Base-by-base conservation (phyloP, 2,888 invertebrate genomes). In the Alentia gelatinosa region DNA sequence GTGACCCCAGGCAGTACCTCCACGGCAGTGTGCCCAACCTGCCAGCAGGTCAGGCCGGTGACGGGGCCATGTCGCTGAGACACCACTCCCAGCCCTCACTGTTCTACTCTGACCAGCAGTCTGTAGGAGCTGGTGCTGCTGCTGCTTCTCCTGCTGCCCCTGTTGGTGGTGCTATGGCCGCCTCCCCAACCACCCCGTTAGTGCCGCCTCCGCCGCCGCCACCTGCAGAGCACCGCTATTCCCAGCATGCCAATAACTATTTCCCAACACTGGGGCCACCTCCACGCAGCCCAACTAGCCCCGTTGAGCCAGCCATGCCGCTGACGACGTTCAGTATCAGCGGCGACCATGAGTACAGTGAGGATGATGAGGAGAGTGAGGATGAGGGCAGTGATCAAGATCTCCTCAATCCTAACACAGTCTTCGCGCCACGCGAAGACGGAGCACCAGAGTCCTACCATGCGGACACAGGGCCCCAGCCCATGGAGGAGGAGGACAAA, bases 1-100 rank as follows among this genome's bases (percentile, higher is more conserved):
- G 15, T 9, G 40, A 68, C 26, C 30, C 89, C 15, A n/a, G 19
- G 47, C 42, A 42, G 47, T 23, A 42, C 30, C 30, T 26, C 33
- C 86, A 86, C n/a, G 56, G 84, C 30, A 90, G 90, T 30, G 90
- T 90, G 37, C 90, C 90, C 33, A 84, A 90, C 63, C 37, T 90
- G 39, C 84, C 56, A n/a, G 33, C 68, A 9, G 84, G 35, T 0
- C 23, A 37, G n/a, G 19, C 37, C 0, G 12, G 23, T 23, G 39
- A 40, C 30, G 56, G 30, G 0, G 40, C 15, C 30, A 40, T 42
- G 56, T 26, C 39, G 26, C 30, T 86, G 37, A 23, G 83, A 47
- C 90, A 90, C 84, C 84, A 86, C 37, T 90, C 90, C 5, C 90
- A 90, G 40, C 90, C 90, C 9, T 37, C 40, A 1, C 86, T 90